phyloP scores from a whole-genome alignment of 2,888 invertebrate species.

The Isotomurus palustris region DNA sequence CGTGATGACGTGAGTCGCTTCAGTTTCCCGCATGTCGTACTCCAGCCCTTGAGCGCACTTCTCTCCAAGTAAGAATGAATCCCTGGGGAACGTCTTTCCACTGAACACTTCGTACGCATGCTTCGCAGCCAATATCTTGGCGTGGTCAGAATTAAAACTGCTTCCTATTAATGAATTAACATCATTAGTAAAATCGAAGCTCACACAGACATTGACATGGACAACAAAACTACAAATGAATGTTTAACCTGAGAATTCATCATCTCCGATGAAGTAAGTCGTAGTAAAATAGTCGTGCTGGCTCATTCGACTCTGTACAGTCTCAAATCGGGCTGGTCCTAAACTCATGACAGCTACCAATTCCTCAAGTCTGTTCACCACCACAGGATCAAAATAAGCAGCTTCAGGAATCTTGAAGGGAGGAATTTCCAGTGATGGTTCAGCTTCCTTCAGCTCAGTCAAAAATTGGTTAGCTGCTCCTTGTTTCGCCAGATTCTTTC shows the following conservation, averaged over 20 bases:
- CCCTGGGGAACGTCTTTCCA: constrained; percentile 8
- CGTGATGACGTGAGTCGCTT: neutral
- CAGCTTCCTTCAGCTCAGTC: neutral
- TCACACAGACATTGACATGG: too few species aligned
- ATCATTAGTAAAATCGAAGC: neutral
- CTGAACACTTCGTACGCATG: constrained; percentile 12
- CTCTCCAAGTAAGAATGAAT: constrained; percentile 1
- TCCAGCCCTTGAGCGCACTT: neutral
- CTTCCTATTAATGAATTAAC: neutral
- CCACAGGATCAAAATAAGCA: neutral
- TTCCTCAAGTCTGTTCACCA: neutral
- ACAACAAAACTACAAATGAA: too few species aligned
- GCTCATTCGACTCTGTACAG: neutral
- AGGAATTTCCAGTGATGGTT: neutral
- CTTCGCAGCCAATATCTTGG: constrained; percentile 8
- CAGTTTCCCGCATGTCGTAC: neutral
- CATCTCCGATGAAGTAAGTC: constrained; percentile 3
- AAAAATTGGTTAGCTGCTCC: constrained; percentile 9
- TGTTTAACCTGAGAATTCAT: constrained; percentile 5
- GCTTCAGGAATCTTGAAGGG: constrained; percentile 1
- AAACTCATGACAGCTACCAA: neutral
- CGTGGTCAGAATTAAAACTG: neutral
- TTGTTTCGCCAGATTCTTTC: neutral
- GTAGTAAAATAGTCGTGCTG: constrained; percentile 1
- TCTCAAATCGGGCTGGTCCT: neutral